These are phyloP conservation scores for Fulmarus glacialis DNA, from an alignment of 2,113 vertebrate genomes.

Conservation along the genomic window DNA sequence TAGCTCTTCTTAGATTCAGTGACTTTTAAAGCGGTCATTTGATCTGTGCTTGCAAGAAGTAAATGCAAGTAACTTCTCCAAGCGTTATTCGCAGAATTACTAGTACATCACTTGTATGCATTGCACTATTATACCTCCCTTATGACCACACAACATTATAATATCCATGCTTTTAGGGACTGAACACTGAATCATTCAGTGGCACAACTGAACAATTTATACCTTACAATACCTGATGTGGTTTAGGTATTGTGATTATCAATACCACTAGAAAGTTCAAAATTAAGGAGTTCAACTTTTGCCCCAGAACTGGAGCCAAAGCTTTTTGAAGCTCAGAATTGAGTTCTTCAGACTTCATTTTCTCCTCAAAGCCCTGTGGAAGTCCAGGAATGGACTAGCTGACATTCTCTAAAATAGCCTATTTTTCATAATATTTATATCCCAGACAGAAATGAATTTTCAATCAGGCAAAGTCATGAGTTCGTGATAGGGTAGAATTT, in stretches of 20 bases:
- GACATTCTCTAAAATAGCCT: not conserved
- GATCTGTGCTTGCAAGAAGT: not conserved
- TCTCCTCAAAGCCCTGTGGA: not conserved
- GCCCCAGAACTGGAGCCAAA: not conserved
- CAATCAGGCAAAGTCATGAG: not conserved
- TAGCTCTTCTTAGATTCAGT: not conserved
- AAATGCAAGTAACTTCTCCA: not conserved
- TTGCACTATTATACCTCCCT: not conserved
- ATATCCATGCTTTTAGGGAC: not conserved
- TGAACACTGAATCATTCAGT: not conserved
- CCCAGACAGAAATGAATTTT: slow-evolving; percentile 19
- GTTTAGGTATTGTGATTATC: not conserved
- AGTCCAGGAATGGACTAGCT: not conserved
- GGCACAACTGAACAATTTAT: not conserved
- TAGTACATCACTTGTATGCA: not conserved
- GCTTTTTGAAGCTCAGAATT: not conserved
- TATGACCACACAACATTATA: not conserved
- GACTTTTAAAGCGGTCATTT: not conserved
- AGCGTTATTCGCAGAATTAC: not conserved
- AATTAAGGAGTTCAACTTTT: not conserved
- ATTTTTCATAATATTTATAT: slow-evolving; percentile 30
- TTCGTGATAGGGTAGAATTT: not conserved
- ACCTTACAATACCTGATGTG: not conserved
- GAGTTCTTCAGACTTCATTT: not conserved
- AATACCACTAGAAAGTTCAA: not conserved